Percentiles rank a stretch among this genome's conserved stretches.
Conservation (phyloP, 2,797 vertebrate genomes). For the Pelodytes ibericus region DNA sequence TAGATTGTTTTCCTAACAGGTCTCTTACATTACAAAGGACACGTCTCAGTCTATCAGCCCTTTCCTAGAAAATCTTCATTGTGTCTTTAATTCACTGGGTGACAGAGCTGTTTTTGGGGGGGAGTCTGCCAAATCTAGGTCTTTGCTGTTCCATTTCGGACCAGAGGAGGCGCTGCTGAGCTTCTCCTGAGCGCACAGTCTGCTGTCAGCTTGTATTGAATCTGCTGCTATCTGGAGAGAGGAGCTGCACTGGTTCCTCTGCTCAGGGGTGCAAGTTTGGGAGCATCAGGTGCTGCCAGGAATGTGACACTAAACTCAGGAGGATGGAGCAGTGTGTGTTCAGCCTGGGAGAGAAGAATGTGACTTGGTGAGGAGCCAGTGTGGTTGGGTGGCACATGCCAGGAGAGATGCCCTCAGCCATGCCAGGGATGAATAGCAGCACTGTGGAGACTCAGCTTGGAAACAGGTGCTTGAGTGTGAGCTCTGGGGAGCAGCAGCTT, state of each 20-base stretch:
- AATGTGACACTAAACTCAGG: neutral
- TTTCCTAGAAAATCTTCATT: too few species aligned
- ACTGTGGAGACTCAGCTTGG: neutral
- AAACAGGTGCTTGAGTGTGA: conserved; percentile 7
- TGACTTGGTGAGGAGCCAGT: neutral
- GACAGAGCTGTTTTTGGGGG: too few species aligned
- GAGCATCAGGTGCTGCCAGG: neutral
- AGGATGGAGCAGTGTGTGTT: neutral
- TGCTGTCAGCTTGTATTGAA: neutral
- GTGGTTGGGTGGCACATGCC: neutral
- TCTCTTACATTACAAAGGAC: too few species aligned
- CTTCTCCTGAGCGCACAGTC: neutral
- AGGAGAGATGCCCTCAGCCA: conserved; percentile 21
- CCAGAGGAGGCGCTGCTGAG: conserved; percentile 11
- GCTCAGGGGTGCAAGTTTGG: conserved; percentile 1
- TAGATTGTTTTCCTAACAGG: too few species aligned
- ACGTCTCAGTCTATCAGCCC: too few species aligned
- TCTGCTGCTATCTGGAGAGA: neutral
- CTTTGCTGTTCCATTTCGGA: neutral
- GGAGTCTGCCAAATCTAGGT: too few species aligned
- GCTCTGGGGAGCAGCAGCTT: conserved; percentile 57
- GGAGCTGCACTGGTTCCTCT: neutral
- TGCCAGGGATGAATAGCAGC: conserved; percentile 51
- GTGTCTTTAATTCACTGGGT: too few species aligned
- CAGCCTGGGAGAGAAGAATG: conserved; percentile 9